phyloP scores from a whole-genome alignment of 1,140 invertebrate genomes.

The Drosophila willistoni region DNA sequence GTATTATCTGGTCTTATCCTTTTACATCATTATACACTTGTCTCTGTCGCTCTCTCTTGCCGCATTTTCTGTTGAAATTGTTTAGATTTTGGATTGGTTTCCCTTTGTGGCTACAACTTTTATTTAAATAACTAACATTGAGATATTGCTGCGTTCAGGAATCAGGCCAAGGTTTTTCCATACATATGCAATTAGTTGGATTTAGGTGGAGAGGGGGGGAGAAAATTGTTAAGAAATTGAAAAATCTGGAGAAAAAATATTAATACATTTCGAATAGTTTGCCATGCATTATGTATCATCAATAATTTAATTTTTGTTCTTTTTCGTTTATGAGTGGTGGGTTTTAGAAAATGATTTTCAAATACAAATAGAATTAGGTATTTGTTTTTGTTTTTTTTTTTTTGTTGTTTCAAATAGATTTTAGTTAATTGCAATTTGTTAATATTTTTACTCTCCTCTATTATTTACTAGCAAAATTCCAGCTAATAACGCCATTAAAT shows the following conservation, averaged over 20 bases:
- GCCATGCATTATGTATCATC: constrained; percentile 17
- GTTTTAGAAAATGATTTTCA: constrained; percentile 65
- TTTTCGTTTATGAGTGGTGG: constrained; percentile 54
- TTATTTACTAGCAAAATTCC: constrained; percentile 38
- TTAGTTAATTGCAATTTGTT: constrained; percentile 9
- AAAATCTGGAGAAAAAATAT: neutral
- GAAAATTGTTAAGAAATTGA: neutral
- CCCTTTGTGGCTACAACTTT: neutral
- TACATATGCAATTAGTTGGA: constrained; percentile 33
- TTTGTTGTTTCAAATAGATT: constrained; percentile 5
- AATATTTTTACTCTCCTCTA: constrained; percentile 5
- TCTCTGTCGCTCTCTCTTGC: neutral
- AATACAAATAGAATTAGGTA: constrained; percentile 44
- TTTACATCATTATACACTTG: neutral
- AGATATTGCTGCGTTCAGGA: constrained; percentile 5
- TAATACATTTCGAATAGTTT: constrained; percentile 20
- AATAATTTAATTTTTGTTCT: constrained; percentile 26
- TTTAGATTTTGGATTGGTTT: constrained; percentile 25
- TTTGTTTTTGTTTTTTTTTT: constrained; percentile 13
- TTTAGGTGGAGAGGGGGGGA: neutral
- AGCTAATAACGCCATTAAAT: constrained; percentile 16
- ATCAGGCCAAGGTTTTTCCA: constrained; percentile 7
- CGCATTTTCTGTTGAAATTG: constrained; percentile 19
- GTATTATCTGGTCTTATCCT: constrained; percentile 62
- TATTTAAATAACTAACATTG: constrained; percentile 1